phyloP scores from a whole-genome alignment of 2,113 vertebrate genomes.

The Myodes glareolus region DNA sequence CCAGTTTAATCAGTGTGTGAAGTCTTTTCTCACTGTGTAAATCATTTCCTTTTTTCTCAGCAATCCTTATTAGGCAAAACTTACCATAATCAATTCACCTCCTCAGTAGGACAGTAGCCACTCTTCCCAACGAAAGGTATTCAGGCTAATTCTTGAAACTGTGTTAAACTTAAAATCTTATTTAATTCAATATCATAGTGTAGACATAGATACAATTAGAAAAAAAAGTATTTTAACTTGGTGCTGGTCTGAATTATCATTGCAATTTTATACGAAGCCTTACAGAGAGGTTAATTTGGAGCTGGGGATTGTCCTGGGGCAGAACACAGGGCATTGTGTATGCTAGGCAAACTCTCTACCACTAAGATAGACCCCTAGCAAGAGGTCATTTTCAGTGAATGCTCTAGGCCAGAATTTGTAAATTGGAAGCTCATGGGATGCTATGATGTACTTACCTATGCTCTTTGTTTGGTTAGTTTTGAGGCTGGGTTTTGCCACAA shows the following conservation, averaged over 20 bases:
- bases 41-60: not conserved
- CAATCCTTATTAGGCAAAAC: conserved; percentile 26
- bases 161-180: not conserved
- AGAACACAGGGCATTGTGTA: too few species aligned
- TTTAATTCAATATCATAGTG: not conserved
- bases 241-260: not conserved
- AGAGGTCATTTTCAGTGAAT: not conserved
- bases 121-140: conserved; percentile 9
- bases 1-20: not conserved
- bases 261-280: not conserved
- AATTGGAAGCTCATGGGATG: not conserved
- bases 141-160: not conserved
- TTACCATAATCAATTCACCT: conserved; percentile 8
- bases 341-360: not conserved
- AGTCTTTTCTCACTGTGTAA: not conserved
- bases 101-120: not conserved
- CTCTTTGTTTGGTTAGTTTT: not conserved
- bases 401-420: not conserved
- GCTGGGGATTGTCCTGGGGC: too few species aligned
- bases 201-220: not conserved
- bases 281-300: not conserved
- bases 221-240: conserved; percentile 1
- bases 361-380: not conserved
- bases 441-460: not conserved
- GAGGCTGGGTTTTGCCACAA: not conserved